These are phyloP conservation scores for Cossypha niveicapilla DNA, from an alignment of 2,797 vertebrate genomes.

Conservation along the genomic window DNA sequence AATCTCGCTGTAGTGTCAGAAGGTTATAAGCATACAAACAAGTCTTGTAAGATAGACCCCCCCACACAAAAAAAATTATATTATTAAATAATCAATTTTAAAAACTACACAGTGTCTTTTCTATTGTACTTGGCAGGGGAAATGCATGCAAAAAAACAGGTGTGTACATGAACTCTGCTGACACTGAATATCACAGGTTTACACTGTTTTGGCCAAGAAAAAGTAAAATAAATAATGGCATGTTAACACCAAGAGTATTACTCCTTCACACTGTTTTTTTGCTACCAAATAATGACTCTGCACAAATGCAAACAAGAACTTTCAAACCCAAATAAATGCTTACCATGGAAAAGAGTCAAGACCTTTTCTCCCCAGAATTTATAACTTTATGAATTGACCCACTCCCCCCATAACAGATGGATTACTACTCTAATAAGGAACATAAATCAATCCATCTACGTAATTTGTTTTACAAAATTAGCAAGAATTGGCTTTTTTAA, in stretches of 20 bases:
- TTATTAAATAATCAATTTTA: not conserved
- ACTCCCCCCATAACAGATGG: not conserved
- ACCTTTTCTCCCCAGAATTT: constrained; percentile 9
- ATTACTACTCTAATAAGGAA: constrained; percentile 38
- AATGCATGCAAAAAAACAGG: not conserved
- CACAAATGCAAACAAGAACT: not conserved
- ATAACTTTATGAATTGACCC: constrained; percentile 42
- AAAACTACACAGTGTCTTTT: not conserved
- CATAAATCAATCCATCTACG: constrained; percentile 12
- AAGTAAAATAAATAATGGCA: not conserved
- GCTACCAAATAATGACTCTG: not conserved
- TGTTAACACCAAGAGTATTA: not conserved
- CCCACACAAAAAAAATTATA: not conserved
- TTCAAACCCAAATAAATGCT: constrained; percentile 24
- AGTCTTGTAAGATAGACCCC: not conserved
- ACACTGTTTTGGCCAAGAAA: not conserved
- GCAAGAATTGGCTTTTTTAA: not conserved
- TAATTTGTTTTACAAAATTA: not conserved
- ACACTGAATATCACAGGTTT: not conserved
- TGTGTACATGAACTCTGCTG: not conserved
- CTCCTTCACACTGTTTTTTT: not conserved
- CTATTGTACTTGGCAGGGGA: not conserved
- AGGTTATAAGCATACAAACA: not conserved
- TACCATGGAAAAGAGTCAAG: not conserved
- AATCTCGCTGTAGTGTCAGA: not conserved